These are phyloP conservation scores for Pithys albifrons DNA, from an alignment of 2,113 vertebrate species.

Conservation along the genomic window DNA sequence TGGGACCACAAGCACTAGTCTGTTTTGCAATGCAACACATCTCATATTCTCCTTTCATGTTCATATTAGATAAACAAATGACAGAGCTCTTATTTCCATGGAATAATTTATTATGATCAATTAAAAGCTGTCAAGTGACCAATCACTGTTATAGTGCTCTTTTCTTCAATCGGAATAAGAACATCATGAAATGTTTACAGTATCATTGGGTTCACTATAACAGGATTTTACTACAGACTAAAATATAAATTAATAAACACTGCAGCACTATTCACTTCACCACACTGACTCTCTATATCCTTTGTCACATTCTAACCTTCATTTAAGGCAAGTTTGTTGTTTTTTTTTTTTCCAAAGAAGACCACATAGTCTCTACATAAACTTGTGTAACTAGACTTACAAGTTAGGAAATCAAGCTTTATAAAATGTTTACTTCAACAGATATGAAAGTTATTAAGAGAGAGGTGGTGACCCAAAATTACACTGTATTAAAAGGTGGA, in stretches of 20 bases:
- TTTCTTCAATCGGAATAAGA: background rate
- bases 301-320: conserved; percentile 61
- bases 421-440: conserved; percentile 69
- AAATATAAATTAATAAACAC: conserved; percentile 59
- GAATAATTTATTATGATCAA: conserved; percentile 40
- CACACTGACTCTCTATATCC: background rate
- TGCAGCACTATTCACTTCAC: conserved; percentile 26
- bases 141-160: conserved; percentile 35
- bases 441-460: conserved; percentile 38
- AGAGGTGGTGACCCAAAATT: conserved; percentile 61
- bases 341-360: conserved; percentile 14
- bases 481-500: conserved; percentile 55
- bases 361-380: conserved; percentile 50
- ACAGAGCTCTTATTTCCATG: conserved; percentile 30
- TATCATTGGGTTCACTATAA: conserved; percentile 34
- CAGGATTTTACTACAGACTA: conserved; percentile 55
- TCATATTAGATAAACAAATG: conserved; percentile 38
- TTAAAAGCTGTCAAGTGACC: background rate
- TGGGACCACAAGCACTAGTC: background rate
- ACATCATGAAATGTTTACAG: conserved; percentile 36
- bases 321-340: conserved; percentile 73
- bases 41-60: background rate
- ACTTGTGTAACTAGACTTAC: conserved; percentile 27
- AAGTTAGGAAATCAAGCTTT: conserved; percentile 58
- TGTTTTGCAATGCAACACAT: background rate